These are phyloP conservation scores for Sinodicranocentrus sp. DNA, from an alignment of 2,888 invertebrate genomes.

Conservation along the genomic window DNA sequence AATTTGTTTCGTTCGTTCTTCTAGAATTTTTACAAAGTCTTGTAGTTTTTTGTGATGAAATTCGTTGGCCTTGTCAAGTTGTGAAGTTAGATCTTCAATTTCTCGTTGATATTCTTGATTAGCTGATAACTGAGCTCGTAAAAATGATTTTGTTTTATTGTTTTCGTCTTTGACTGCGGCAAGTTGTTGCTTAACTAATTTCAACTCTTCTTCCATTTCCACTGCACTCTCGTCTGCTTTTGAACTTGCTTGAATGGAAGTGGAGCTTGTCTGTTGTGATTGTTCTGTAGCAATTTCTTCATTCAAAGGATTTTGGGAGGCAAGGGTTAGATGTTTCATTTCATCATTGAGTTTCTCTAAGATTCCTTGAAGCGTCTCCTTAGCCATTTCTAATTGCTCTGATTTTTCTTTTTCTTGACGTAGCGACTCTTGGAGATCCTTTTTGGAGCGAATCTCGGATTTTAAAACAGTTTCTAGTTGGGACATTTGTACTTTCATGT, in stretches of 20 bases:
- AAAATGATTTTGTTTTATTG: conserved; percentile 56
- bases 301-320: neutral
- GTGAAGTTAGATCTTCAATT: conserved; percentile 53
- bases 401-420: conserved; percentile 61
- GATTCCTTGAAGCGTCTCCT: conserved; percentile 27
- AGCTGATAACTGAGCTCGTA: conserved; percentile 67
- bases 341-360: conserved; percentile 25
- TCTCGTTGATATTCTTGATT: conserved; percentile 69
- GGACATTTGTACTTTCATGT: conserved; percentile 60
- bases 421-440: conserved; percentile 66
- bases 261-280: too few species aligned
- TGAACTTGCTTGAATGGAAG: too few species aligned
- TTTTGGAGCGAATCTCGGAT: conserved; percentile 68
- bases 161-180: conserved; percentile 61
- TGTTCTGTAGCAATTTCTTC: too few species aligned
- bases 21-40: conserved; percentile 71
- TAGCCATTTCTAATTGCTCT: conserved; percentile 15
- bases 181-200: neutral
- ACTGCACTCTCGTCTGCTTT: too few species aligned
- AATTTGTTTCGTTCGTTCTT: conserved; percentile 71
- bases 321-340: conserved; percentile 2
- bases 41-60: conserved; percentile 69
- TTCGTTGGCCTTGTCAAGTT: conserved; percentile 66
- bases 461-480: conserved; percentile 70
- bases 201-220: conserved; percentile 28